Percentiles rank a stretch among this genome's conserved stretches.
Conservation (phyloP, 2,888 invertebrate species). For the Agelastica alni region DNA sequence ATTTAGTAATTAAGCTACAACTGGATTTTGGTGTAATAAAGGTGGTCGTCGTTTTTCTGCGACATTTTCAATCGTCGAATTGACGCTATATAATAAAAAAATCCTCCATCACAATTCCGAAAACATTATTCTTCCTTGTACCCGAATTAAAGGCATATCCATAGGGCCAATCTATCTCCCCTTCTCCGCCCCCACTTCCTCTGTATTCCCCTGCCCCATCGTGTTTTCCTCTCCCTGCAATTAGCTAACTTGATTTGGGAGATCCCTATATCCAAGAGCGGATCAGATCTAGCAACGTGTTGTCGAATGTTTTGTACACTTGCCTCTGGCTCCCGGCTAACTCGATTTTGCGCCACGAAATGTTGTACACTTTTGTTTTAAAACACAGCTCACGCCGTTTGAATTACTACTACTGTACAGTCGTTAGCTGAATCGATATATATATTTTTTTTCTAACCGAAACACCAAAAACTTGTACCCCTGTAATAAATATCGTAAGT, state of each 20-base stretch:
- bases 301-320: constrained; percentile 56
- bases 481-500: no score
- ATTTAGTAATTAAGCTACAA: no score
- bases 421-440: constrained; percentile 37
- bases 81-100: constrained; percentile 3
- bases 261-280: constrained; percentile 55
- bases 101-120: constrained; percentile 34
- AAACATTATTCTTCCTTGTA: constrained; percentile 35
- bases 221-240: constrained; percentile 50
- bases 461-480: not conserved
- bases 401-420: constrained; percentile 42
- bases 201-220: constrained; percentile 25
- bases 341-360: constrained; percentile 43
- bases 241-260: constrained; percentile 59
- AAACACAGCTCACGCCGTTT: constrained; percentile 44
- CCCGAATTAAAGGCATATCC: constrained; percentile 35
- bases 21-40: no score
- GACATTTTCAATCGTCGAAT: constrained; percentile 4
- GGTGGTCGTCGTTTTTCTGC: not conserved
- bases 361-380: constrained; percentile 48
- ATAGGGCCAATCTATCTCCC: constrained; percentile 26
- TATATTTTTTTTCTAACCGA: constrained; percentile 2
- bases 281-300: constrained; percentile 56
- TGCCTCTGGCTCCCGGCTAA: constrained; percentile 47
- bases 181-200: constrained; percentile 17